These are phyloP conservation scores for Melieria omissa DNA, from an alignment of 2,888 invertebrate genomes.

Conservation along the genomic window DNA sequence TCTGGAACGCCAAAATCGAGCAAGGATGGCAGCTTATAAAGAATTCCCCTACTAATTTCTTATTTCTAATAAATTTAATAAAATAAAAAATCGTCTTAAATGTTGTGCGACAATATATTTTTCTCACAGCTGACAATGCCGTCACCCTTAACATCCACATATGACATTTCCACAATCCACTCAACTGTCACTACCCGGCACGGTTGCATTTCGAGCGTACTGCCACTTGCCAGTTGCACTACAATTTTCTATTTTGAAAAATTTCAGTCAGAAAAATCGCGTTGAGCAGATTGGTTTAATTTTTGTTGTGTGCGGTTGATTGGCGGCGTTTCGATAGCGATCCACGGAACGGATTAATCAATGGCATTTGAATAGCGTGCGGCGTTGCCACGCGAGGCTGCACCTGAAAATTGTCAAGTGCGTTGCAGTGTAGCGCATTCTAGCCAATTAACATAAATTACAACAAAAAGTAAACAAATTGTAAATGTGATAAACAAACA, in stretches of 20 bases:
- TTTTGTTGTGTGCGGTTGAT: neutral
- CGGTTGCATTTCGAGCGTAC: slow-evolving; percentile 10
- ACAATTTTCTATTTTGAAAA: slow-evolving; percentile 11
- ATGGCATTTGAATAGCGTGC: neutral
- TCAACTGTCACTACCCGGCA: slow-evolving; percentile 9
- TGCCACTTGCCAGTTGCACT: slow-evolving; percentile 7
- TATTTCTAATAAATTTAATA: no score
- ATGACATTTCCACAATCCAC: neutral
- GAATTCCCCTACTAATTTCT: no score
- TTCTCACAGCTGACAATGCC: neutral
- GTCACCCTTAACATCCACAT: neutral
- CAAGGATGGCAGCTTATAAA: no score
- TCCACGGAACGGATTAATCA: neutral
- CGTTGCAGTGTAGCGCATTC: neutral
- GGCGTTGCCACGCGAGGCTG: neutral
- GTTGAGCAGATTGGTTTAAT: slow-evolving; percentile 13
- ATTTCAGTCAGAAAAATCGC: slow-evolving; percentile 27
- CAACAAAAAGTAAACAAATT: slow-evolving; percentile 6
- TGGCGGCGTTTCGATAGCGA: neutral
- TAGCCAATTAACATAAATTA: no score
- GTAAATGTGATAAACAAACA: slow-evolving; percentile 17
- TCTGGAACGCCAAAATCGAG: no score
- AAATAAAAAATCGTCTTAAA: no score
- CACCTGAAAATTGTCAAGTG: neutral
- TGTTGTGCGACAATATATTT: no score